A percentile compares a stretch with the other conserved stretches of the same genome.
These are phyloP conservation scores for Desoria tigrina DNA, from an alignment of 2,888 invertebrate species.

Conservation along the genomic window DNA sequence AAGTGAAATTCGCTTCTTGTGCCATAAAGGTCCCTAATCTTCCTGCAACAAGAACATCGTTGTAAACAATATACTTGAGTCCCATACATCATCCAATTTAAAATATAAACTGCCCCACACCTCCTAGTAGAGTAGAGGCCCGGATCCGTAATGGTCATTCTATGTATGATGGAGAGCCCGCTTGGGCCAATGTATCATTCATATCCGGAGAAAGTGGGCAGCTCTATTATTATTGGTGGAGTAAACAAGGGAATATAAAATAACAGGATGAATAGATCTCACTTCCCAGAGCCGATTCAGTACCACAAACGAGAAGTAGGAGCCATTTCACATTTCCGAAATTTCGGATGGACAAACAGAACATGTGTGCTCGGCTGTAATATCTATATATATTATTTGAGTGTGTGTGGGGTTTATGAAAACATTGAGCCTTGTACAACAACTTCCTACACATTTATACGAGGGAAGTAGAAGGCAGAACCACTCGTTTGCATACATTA, in stretches of 20 bases:
- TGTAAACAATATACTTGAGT: too few relatives aligned
- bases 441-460: background rate
- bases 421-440: background rate
- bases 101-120: background rate
- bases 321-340: background rate
- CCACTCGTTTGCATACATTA: slow-evolving; percentile 19
- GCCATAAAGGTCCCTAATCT: too few relatives aligned
- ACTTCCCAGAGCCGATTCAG: too few relatives aligned
- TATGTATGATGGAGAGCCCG: slow-evolving; percentile 2
- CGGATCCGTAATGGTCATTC: slow-evolving; percentile 10
- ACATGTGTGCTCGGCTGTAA: too few relatives aligned
- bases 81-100: too few relatives aligned
- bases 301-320: background rate
- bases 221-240: background rate
- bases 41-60: too few relatives aligned
- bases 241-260: slow-evolving; percentile 18
- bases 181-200: slow-evolving; percentile 13
- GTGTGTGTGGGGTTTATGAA: background rate
- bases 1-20: too few relatives aligned
- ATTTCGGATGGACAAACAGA: background rate
- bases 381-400: too few relatives aligned
- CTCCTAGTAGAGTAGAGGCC: too few relatives aligned
- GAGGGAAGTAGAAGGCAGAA: background rate
- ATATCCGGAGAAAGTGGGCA: slow-evolving; percentile 10
- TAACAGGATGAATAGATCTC: background rate